phyloP scores from a whole-genome alignment of 2,797 vertebrate species.

The Rhincodon typus region DNA sequence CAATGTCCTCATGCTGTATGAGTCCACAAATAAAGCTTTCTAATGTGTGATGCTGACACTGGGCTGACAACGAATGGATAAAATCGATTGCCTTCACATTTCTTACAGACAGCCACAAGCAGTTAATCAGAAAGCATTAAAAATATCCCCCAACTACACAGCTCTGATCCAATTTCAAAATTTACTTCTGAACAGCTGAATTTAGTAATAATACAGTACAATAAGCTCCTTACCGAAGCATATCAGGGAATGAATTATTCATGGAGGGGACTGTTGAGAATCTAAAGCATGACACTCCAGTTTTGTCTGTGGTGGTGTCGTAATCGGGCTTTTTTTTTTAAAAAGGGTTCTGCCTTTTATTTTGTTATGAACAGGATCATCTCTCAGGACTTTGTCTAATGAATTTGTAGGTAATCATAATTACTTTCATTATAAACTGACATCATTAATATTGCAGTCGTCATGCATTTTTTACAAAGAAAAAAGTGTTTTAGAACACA shows the following conservation, averaged over 20 bases:
- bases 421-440: background rate
- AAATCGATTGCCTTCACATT: background rate
- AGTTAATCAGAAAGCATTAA: conserved; percentile 24
- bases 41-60: no score
- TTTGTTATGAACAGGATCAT: background rate
- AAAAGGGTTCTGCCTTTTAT: background rate
- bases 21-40: background rate
- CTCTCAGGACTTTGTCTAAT: background rate
- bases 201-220: background rate
- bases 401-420: background rate
- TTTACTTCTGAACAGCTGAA: conserved; percentile 17
- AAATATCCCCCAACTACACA: background rate
- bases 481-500: background rate
- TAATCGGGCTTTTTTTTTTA: background rate
- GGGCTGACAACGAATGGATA: background rate
- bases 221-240: conserved; percentile 14
- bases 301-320: background rate
- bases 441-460: background rate
- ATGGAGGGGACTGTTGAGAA: background rate
- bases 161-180: conserved; percentile 21
- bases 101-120: conserved; percentile 10
- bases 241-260: background rate
- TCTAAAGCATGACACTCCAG: background rate
- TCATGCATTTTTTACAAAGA: conserved; percentile 5
- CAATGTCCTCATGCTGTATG: background rate